Percentiles rank a stretch among this genome's conserved stretches.
phyloP scores from a whole-genome alignment of 1,140 invertebrate species.

The Heliconius hermathena region DNA sequence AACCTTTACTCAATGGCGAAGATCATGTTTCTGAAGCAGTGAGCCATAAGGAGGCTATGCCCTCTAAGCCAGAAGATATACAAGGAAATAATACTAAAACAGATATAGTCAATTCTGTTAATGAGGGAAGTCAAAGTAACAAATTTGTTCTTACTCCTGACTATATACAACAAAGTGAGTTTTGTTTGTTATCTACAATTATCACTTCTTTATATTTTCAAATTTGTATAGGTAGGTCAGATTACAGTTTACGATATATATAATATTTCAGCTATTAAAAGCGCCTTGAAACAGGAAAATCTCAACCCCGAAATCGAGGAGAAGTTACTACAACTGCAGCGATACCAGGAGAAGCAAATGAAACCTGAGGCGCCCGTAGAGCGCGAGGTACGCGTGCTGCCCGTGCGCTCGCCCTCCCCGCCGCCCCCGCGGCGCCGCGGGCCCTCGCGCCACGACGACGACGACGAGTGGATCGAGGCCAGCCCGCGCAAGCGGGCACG shows the following conservation, averaged over 20 bases:
- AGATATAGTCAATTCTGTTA: constrained; percentile 70
- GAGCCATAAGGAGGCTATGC: constrained; percentile 63
- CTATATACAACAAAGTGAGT: constrained; percentile 93
- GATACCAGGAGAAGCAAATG: constrained; percentile 92
- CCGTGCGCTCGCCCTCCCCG: constrained; percentile 46
- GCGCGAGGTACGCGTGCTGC: constrained; percentile 50
- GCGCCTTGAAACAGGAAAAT: constrained; percentile 92
- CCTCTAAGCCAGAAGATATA: constrained; percentile 73
- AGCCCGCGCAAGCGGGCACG: constrained; percentile 55
- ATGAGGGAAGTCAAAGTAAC: constrained; percentile 80
- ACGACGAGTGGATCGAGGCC: constrained; percentile 80
- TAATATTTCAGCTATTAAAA: constrained; percentile 86
- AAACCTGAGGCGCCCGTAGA: constrained; percentile 79
- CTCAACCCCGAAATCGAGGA: constrained; percentile 96
- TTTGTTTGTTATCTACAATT: not conserved
- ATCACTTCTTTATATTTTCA: not conserved
- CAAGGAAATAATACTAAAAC: constrained; percentile 67
- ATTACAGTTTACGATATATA: not conserved
- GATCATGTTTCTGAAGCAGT: constrained; percentile 65
- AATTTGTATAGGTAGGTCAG: not conserved
- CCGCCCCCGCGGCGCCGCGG: constrained; percentile 51
- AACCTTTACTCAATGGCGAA: constrained; percentile 69
- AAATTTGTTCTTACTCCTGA: constrained; percentile 93
- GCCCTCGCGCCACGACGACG: constrained; percentile 73
- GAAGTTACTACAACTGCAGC: constrained; percentile 93